A percentile compares a stretch with the other conserved stretches of the same genome.
phyloP scores from a whole-genome alignment of 2,888 invertebrate genomes.

The Stenoptilia bipunctidactyla region DNA sequence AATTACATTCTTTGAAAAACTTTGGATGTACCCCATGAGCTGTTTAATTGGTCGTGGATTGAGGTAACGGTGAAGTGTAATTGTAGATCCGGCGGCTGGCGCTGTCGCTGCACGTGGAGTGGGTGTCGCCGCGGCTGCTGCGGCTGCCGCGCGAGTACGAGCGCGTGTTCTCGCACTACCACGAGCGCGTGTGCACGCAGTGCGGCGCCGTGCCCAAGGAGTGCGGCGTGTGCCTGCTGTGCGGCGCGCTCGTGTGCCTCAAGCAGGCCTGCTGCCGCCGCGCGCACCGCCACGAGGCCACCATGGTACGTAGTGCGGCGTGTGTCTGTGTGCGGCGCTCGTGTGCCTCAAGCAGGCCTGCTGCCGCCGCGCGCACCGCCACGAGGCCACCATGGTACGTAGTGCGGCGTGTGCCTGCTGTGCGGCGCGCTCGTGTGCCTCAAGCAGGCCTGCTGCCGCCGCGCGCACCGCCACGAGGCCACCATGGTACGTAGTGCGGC shows the following conservation, averaged over 20 bases:
- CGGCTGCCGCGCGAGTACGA: slow-evolving; percentile 92
- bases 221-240: slow-evolving; percentile 82
- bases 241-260: slow-evolving; percentile 93
- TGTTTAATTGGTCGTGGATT: neutral
- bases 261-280: slow-evolving; percentile 90
- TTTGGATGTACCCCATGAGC: neutral
- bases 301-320: slow-evolving; percentile 76
- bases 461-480: no score
- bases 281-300: slow-evolving; percentile 88
- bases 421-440: no score
- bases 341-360: no score
- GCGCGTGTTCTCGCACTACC: slow-evolving; percentile 85
- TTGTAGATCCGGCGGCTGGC: slow-evolving; percentile 75
- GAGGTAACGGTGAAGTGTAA: neutral
- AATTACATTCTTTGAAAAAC: no score
- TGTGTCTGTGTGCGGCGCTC: slow-evolving; percentile 93
- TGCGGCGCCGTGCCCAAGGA: slow-evolving; percentile 88
- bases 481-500: no score
- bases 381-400: no score
- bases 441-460: no score
- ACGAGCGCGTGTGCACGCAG: slow-evolving; percentile 87
- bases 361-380: no score
- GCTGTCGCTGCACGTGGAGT: slow-evolving; percentile 80
- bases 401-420: no score
- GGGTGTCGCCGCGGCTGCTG: slow-evolving; percentile 87